A percentile compares a stretch with the other conserved stretches of the same genome.
phyloP scores from a whole-genome alignment of 2,888 invertebrate species.

The Eucera pruinosa region DNA sequence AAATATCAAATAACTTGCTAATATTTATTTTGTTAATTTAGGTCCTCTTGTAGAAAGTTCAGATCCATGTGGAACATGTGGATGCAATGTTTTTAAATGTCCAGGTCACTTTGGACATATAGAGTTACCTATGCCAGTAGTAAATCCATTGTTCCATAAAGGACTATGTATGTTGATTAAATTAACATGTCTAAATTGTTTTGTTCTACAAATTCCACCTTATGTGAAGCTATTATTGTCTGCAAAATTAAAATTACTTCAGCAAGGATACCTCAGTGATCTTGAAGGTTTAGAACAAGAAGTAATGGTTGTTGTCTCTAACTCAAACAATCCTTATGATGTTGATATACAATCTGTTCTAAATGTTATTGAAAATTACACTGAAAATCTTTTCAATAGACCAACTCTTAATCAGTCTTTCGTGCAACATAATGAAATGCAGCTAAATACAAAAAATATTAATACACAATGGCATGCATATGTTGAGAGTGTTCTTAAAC shows the following conservation, averaged over 20 bases:
- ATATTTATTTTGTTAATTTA: conserved; percentile 32
- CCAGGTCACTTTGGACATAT: conserved; percentile 98
- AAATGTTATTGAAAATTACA: conserved; percentile 85
- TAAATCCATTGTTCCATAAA: conserved; percentile 95
- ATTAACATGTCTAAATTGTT: conserved; percentile 90
- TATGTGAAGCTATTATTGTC: conserved; percentile 86
- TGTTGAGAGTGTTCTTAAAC: conserved; percentile 85
- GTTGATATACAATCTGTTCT: conserved; percentile 80
- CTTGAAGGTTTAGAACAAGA: conserved; percentile 88
- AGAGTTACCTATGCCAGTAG: conserved; percentile 93
- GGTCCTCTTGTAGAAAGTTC: conserved; percentile 57
- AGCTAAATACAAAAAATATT: conserved; percentile 84
- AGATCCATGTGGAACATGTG: conserved; percentile 92
- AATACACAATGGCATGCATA: conserved; percentile 85
- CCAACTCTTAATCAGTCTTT: conserved; percentile 72
- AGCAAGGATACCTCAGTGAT: conserved; percentile 90
- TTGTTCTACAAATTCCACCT: conserved; percentile 88
- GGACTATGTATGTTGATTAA: conserved; percentile 89
- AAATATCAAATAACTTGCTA: no score
- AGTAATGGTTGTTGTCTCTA: conserved; percentile 77
- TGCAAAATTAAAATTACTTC: conserved; percentile 89
- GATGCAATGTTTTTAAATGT: conserved; percentile 88
- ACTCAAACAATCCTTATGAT: not conserved
- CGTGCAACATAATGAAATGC: conserved; percentile 81
- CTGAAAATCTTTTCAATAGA: conserved; percentile 74